Conservation (phyloP, 1,140 invertebrate species). For the Bombus fervidus region DNA sequence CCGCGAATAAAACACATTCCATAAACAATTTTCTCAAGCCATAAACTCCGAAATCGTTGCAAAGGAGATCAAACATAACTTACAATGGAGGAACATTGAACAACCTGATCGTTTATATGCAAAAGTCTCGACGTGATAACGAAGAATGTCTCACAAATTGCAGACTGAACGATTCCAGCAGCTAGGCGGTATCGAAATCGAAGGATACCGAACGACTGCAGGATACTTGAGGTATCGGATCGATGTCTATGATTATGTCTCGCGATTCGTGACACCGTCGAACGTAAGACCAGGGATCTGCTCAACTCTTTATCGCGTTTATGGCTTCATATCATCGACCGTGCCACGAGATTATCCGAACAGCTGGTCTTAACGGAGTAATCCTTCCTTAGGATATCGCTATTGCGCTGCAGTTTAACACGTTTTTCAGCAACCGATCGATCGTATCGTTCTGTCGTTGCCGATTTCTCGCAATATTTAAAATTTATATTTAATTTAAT, state of each 20-base stretch:
- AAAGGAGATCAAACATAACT: constrained; percentile 9
- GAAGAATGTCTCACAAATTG: constrained; percentile 57
- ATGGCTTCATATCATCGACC: constrained; percentile 62
- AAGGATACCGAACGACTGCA: constrained; percentile 44
- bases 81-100: background rate
- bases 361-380: constrained; percentile 25
- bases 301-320: constrained; percentile 64
- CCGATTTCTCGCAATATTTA: background rate
- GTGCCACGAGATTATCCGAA: constrained; percentile 33
- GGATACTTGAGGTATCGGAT: constrained; percentile 31
- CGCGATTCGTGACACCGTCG: constrained; percentile 40
- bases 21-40: constrained; percentile 25
- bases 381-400: constrained; percentile 35
- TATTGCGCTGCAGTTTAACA: constrained; percentile 33
- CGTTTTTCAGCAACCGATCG: constrained; percentile 16
- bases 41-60: background rate
- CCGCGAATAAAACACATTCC: background rate
- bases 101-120: constrained; percentile 29
- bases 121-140: constrained; percentile 51
- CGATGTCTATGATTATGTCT: constrained; percentile 62
- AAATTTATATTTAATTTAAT: background rate
- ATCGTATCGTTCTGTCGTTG: background rate
- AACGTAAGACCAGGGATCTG: constrained; percentile 1
- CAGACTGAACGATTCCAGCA: constrained; percentile 31
- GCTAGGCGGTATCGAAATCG: constrained; percentile 23